Conservation (phyloP, 2,113 vertebrate species). For the Parus major region DNA sequence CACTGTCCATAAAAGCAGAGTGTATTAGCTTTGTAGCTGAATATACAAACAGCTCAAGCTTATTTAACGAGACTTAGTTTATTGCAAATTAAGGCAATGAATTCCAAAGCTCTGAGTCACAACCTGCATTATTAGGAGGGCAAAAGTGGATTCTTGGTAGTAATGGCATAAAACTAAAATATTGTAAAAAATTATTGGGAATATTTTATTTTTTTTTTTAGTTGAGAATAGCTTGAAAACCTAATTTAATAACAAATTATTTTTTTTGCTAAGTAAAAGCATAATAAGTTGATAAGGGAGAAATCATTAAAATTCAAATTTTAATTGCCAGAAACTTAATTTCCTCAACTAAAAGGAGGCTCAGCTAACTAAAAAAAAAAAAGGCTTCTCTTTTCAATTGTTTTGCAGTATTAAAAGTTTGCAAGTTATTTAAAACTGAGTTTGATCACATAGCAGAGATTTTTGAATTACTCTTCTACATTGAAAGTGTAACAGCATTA, state of each 20-base stretch:
- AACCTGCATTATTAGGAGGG: neutral
- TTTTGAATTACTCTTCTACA: neutral
- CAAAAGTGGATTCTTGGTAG: neutral
- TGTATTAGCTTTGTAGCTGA: neutral
- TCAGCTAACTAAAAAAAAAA: neutral
- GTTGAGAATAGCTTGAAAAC: neutral
- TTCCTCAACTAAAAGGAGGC: neutral
- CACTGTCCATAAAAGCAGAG: neutral
- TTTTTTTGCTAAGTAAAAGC: neutral
- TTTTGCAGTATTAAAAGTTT: neutral
- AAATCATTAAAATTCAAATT: neutral
- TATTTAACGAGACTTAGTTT: neutral
- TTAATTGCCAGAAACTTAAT: neutral
- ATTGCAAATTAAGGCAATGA: neutral
- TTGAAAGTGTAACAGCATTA: rapidly evolving
- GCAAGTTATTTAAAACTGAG: neutral
- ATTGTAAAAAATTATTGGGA: neutral
- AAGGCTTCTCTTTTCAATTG: neutral
- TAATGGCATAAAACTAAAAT: neutral
- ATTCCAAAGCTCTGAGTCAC: neutral
- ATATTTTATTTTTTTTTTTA: neutral
- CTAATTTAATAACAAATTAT: neutral
- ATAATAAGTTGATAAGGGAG: neutral
- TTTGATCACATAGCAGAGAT: neutral
- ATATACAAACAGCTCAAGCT: neutral